These are phyloP conservation scores for Leucopternis melanops DNA, from an alignment of 2,113 vertebrate species.

Conservation along the genomic window DNA sequence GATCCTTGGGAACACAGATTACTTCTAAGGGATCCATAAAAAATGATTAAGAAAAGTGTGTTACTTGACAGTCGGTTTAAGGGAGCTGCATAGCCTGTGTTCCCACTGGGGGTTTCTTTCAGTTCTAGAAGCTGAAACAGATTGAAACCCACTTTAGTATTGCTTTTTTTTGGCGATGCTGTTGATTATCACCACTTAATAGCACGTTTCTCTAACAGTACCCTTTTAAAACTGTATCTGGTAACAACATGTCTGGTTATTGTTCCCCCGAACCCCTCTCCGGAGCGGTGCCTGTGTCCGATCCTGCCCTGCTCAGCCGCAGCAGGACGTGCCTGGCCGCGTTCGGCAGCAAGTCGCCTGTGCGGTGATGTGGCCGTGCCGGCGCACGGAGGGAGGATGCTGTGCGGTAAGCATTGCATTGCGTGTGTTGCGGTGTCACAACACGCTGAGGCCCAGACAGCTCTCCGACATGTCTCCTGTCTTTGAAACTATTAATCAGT, in stretches of 20 bases:
- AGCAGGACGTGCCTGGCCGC: fast-evolving
- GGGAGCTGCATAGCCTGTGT: neutral
- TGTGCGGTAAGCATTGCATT: fast-evolving
- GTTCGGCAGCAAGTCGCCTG: neutral
- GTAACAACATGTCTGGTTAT: neutral
- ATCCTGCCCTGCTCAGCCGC: fast-evolving
- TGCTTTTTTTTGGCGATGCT: neutral
- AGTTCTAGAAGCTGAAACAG: neutral
- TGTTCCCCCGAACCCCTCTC: neutral
- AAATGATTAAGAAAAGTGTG: neutral
- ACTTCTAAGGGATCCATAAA: neutral
- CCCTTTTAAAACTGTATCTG: neutral
- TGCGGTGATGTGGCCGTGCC: neutral
- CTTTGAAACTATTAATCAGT: neutral
- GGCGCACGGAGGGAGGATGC: neutral
- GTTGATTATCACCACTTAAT: neutral
- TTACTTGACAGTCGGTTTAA: neutral
- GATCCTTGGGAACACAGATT: neutral
- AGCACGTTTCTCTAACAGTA: neutral
- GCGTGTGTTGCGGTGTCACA: fast-evolving
- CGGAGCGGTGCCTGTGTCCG: neutral
- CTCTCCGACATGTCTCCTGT: neutral
- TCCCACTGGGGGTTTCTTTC: neutral
- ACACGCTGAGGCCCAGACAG: neutral
- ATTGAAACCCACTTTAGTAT: neutral